phyloP scores from a whole-genome alignment of 2,888 invertebrate species.

The Eudemis profundana region DNA sequence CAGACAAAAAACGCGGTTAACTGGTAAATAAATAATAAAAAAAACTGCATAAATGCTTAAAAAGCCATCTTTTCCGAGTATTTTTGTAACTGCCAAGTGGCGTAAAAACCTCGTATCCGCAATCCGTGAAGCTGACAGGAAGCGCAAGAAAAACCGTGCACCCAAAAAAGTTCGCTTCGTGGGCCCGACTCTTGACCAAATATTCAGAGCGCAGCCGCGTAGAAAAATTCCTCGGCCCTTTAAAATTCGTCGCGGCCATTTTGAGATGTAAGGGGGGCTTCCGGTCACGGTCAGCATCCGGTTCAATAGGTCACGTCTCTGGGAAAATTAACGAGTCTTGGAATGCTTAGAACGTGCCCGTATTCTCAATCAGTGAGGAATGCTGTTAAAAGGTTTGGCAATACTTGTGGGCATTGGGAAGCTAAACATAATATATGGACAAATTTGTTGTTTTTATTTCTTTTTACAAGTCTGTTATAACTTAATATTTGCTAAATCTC shows the following conservation, averaged over 20 bases:
- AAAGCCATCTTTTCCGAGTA: slow-evolving; percentile 19
- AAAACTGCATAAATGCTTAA: slow-evolving; percentile 18
- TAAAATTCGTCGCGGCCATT: slow-evolving; percentile 78
- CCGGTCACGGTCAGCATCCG: slow-evolving; percentile 79
- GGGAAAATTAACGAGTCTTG: slow-evolving; percentile 43
- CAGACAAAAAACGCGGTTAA: too few species aligned
- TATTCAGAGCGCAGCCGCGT: slow-evolving; percentile 76
- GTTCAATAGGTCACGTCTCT: slow-evolving; percentile 56
- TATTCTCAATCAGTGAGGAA: slow-evolving; percentile 41
- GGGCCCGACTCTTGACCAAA: slow-evolving; percentile 69
- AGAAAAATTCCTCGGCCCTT: slow-evolving; percentile 78
- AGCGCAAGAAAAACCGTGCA: slow-evolving; percentile 55
- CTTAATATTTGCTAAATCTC: too few species aligned
- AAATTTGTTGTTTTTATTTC: too few species aligned
- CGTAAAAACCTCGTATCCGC: slow-evolving; percentile 44
- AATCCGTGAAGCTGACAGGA: slow-evolving; percentile 41
- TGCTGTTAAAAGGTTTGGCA: slow-evolving; percentile 40
- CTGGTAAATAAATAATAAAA: too few species aligned
- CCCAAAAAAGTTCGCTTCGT: slow-evolving; percentile 75
- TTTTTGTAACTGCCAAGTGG: slow-evolving; percentile 38
- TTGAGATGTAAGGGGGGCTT: slow-evolving; percentile 79
- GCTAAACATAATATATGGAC: too few species aligned
- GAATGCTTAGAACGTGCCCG: slow-evolving; percentile 37
- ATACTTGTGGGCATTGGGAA: slow-evolving; percentile 1
- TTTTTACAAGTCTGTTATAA: too few species aligned